Conservation (phyloP, 2,888 invertebrate genomes). For the Agrotis clavis region DNA sequence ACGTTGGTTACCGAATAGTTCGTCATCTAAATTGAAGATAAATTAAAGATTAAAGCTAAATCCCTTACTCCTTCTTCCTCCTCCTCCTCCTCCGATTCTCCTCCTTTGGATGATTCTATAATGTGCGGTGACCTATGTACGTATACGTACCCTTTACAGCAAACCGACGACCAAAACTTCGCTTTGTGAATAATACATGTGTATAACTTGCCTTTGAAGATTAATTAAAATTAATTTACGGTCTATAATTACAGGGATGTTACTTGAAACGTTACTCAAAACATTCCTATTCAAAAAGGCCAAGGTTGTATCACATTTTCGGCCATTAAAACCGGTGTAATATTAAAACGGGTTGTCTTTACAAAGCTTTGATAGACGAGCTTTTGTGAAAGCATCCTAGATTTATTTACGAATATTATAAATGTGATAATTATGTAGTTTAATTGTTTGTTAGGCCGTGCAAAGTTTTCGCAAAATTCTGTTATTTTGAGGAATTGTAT, state of each 20-base stretch:
- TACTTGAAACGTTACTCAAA: slow-evolving; percentile 44
- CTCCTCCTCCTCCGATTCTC: too few species aligned
- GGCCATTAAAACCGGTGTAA: slow-evolving; percentile 9
- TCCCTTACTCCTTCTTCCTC: neutral
- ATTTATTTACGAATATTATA: neutral
- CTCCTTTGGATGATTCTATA: slow-evolving; percentile 54
- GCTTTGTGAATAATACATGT: slow-evolving; percentile 40
- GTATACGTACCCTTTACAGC: slow-evolving; percentile 47
- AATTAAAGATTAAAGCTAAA: slow-evolving; percentile 44
- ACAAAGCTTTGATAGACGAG: slow-evolving; percentile 2
- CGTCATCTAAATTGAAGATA: too few species aligned
- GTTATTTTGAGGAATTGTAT: too few species aligned
- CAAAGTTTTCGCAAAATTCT: too few species aligned
- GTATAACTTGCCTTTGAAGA: slow-evolving; percentile 33
- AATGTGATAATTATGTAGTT: too few species aligned
- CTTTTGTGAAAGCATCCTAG: neutral
- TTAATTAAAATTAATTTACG: slow-evolving; percentile 46
- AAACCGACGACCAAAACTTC: slow-evolving; percentile 47
- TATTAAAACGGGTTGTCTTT: neutral
- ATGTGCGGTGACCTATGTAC: slow-evolving; percentile 63
- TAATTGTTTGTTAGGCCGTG: too few species aligned
- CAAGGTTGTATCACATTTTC: slow-evolving; percentile 10
- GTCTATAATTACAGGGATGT: slow-evolving; percentile 37
- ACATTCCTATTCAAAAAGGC: slow-evolving; percentile 34
- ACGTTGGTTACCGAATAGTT: neutral